A percentile compares a stretch with the other conserved stretches of the same genome.
Conservation (phyloP, 2,797 vertebrate species). For the Sorex maritimensis region DNA sequence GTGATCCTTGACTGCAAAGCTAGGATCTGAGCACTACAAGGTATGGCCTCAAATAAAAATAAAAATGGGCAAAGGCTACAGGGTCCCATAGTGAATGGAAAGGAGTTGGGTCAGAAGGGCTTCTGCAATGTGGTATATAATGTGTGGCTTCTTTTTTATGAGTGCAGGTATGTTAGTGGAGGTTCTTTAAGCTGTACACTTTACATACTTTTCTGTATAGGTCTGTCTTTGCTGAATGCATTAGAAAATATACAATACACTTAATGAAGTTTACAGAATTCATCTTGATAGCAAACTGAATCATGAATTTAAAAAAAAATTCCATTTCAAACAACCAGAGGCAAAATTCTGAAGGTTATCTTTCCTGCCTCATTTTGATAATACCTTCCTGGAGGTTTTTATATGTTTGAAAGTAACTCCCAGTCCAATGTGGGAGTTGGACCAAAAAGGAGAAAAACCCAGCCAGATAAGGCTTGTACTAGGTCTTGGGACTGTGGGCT, state of each 20-base stretch:
- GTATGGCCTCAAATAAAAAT: no score
- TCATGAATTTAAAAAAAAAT: not conserved
- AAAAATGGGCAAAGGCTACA: no score
- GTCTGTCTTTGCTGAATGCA: not conserved
- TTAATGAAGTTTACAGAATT: not conserved
- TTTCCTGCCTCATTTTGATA: not conserved
- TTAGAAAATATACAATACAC: not conserved
- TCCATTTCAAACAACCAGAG: not conserved
- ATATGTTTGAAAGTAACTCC: not conserved
- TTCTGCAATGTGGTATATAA: no score
- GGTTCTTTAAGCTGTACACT: not conserved
- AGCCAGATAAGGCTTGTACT: not conserved
- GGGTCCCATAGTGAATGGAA: no score
- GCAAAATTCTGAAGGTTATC: not conserved
- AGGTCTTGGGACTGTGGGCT: not conserved
- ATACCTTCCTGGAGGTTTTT: not conserved
- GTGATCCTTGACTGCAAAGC: no score
- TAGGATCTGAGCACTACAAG: no score
- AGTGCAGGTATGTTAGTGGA: not conserved
- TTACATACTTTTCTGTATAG: not conserved
- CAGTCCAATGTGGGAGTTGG: not conserved
- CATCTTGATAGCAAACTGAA: conserved; percentile 16
- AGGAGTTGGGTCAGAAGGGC: no score
- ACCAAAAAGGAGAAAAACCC: not conserved
- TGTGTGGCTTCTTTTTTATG: no score